A percentile compares a stretch with the other conserved stretches of the same genome.
Evolutionary conservation across 2,113 vertebrate species (phyloP).

Genomic region (Scomber colias): DNA sequence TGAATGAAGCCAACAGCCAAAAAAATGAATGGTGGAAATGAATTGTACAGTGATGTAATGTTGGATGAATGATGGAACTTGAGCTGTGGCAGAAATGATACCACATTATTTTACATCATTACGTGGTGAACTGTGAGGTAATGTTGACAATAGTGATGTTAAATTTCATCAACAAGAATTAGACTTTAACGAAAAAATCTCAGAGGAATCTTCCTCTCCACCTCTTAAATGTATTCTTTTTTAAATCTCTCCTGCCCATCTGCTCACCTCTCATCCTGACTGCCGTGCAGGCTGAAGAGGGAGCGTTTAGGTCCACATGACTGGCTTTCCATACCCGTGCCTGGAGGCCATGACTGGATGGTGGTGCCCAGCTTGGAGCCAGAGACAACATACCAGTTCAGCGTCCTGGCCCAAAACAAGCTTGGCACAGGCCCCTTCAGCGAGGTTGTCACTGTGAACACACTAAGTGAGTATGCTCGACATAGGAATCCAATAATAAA

Average conservation of each 20-base stretch:
- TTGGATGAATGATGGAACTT: not conserved
- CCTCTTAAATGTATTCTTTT: not conserved
- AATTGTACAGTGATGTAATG: not conserved
- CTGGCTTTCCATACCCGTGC: conserved; percentile 94
- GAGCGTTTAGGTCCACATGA: conserved; percentile 96
- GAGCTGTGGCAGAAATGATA: not conserved
- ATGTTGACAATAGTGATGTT: too few relatives aligned
- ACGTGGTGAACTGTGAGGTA: not conserved
- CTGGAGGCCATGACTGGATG: conserved; percentile 91
- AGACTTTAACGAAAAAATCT: not conserved
- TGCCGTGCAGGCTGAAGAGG: conserved; percentile 92
- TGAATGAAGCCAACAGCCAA: conserved; percentile 25
- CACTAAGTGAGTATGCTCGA: conserved; percentile 89
- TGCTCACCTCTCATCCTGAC: conserved; percentile 41
- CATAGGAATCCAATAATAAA: conserved; percentile 10
- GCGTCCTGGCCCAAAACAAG: conserved; percentile 97
- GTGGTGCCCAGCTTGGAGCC: conserved; percentile 94
- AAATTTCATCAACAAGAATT: not conserved
- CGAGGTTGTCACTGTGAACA: conserved; percentile 99
- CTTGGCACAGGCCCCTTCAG: conserved; percentile 98
- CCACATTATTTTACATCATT: not conserved
- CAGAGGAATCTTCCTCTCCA: not conserved
- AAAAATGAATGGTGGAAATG: not conserved
- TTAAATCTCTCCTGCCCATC: not conserved
- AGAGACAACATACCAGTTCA: conserved; percentile 98